phyloP scores from a whole-genome alignment of 2,888 invertebrate species.

The Atrina japonica region DNA sequence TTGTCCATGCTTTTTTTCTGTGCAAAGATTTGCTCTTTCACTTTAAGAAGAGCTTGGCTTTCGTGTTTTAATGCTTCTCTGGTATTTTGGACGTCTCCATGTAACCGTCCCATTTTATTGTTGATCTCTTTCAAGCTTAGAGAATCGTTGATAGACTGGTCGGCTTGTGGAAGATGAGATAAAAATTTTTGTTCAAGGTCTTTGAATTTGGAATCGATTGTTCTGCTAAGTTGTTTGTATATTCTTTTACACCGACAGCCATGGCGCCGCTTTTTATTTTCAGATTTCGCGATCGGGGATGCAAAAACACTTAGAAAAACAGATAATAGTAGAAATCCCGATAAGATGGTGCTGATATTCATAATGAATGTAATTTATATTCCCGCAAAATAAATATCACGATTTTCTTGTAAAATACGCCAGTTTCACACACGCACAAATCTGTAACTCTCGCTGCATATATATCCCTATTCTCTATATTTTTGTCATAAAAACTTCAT shows the following conservation, averaged over 20 bases:
- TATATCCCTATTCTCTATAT: too few species aligned
- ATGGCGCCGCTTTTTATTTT: constrained; percentile 2
- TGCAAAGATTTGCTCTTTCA: constrained; percentile 50
- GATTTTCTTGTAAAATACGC: too few species aligned
- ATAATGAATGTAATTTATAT: too few species aligned
- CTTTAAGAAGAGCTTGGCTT: constrained; percentile 48
- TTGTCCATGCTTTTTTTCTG: constrained; percentile 52
- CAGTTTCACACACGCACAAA: too few species aligned
- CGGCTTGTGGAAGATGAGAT: constrained; percentile 19
- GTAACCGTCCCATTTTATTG: constrained; percentile 43
- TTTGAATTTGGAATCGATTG: constrained; percentile 33
- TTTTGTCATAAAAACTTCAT: too few species aligned
- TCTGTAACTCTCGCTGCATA: too few species aligned
- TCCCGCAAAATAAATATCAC: too few species aligned
- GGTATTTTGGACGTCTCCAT: constrained; percentile 47
- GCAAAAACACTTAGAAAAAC: not conserved
- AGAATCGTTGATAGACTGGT: constrained; percentile 25
- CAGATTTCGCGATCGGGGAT: constrained; percentile 10
- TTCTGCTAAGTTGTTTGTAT: constrained; percentile 24
- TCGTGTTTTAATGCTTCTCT: constrained; percentile 52
- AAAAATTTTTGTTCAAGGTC: constrained; percentile 31
- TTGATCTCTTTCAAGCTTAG: constrained; percentile 28
- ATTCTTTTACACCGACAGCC: constrained; percentile 33
- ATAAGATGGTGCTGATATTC: too few species aligned
- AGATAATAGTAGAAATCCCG: not conserved